These are phyloP conservation scores for Ischnura elegans DNA, from an alignment of 2,888 invertebrate genomes.

Conservation along the genomic window DNA sequence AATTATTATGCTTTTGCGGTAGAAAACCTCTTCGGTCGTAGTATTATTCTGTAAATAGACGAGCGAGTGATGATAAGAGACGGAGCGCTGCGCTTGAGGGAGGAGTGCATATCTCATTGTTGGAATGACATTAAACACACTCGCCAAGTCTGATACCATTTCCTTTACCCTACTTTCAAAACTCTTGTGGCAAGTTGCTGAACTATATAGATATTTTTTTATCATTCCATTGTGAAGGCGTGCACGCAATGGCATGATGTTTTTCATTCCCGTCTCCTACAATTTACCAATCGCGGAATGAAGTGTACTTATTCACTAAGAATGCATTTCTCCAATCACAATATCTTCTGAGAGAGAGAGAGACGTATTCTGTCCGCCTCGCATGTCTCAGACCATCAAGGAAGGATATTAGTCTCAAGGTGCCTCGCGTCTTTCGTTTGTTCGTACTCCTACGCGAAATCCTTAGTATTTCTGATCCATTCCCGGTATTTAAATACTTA, in stretches of 20 bases:
- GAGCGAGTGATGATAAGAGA: neutral
- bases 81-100: neutral
- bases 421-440: neutral
- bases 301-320: neutral
- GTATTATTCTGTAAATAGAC: conserved; percentile 8
- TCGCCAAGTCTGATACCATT: neutral
- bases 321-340: conserved; percentile 29
- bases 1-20: neutral
- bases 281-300: neutral
- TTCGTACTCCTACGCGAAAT: neutral
- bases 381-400: neutral
- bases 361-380: neutral
- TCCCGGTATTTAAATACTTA: neutral
- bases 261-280: conserved; percentile 18
- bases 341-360: conserved; percentile 26
- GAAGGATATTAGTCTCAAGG: neutral
- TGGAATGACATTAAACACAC: conserved; percentile 30
- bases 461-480: neutral
- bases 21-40: neutral
- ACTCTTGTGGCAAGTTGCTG: neutral
- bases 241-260: neutral
- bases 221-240: neutral
- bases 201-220: neutral
- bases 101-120: neutral
- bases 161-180: conserved; percentile 49